phyloP scores from a whole-genome alignment of 1,140 invertebrate genomes.

The Helicoverpa armigera region DNA sequence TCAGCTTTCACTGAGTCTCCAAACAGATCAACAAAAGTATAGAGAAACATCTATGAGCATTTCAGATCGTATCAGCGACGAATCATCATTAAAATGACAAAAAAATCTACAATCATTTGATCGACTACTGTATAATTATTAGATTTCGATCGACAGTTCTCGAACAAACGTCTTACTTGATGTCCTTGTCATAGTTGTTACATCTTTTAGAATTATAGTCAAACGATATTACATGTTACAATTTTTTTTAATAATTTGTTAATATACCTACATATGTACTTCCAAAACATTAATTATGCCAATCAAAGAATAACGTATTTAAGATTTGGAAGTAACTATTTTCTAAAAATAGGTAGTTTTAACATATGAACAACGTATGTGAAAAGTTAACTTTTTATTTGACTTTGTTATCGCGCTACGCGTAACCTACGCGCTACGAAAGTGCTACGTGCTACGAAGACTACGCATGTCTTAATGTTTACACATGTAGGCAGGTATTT shows the following conservation, averaged over 20 bases:
- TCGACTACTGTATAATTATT: too few species aligned
- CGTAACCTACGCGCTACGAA: conserved; percentile 27
- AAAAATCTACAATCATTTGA: too few species aligned
- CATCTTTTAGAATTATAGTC: too few species aligned
- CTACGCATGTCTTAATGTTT: not conserved
- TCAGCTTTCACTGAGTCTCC: not conserved
- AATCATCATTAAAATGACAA: too few species aligned
- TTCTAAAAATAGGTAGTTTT: not conserved
- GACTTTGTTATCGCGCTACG: not conserved
- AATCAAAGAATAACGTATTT: too few species aligned
- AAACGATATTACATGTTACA: too few species aligned
- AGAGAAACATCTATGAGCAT: not conserved
- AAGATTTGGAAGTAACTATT: not conserved
- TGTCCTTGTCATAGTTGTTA: too few species aligned
- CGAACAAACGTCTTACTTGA: too few species aligned
- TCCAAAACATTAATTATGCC: too few species aligned
- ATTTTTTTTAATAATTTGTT: too few species aligned
- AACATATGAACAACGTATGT: not conserved
- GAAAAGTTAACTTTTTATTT: not conserved
- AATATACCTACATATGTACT: too few species aligned
- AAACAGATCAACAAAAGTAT: not conserved
- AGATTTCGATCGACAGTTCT: too few species aligned
- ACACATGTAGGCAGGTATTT: not conserved
- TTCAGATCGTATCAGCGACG: not conserved
- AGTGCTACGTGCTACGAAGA: conserved; percentile 39